These are phyloP conservation scores for Mythimna ferrago DNA, from an alignment of 2,888 invertebrate species.

Conservation along the genomic window DNA sequence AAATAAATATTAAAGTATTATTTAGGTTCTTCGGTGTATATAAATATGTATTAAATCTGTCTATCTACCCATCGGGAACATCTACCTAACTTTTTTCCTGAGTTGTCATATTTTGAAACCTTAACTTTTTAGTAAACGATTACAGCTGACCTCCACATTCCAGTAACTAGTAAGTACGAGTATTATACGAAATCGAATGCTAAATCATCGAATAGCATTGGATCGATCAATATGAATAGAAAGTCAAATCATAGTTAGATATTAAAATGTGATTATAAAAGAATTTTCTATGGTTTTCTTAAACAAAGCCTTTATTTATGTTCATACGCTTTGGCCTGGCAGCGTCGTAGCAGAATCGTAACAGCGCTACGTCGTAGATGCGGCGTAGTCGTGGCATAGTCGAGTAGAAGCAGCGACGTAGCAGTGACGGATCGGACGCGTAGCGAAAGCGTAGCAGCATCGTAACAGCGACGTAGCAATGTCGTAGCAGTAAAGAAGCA, in stretches of 20 bases:
- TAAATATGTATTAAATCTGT: too few relatives aligned
- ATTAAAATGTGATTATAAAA: too few relatives aligned
- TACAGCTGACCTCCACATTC: not conserved
- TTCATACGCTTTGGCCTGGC: not conserved
- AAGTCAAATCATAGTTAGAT: not conserved
- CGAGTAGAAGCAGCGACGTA: not conserved
- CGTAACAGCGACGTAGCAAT: not conserved
- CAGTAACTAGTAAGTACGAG: not conserved
- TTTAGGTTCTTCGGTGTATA: not conserved
- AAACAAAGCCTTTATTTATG: not conserved
- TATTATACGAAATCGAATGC: not conserved
- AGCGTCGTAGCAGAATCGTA: not conserved
- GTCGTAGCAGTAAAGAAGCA: not conserved
- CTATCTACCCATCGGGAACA: too few relatives aligned
- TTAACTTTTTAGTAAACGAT: too few relatives aligned
- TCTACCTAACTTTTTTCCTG: not conserved
- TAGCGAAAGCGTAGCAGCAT: not conserved
- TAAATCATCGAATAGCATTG: not conserved
- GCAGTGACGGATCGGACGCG: not conserved
- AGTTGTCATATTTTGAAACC: too few relatives aligned
- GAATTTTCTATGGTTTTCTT: too few relatives aligned
- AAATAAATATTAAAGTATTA: not conserved
- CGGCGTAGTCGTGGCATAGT: not conserved
- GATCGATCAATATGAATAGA: not conserved
- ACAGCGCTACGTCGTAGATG: not conserved